Conservation (phyloP, 2,797 vertebrate genomes). For the Chaetophractus vellerosus region DNA sequence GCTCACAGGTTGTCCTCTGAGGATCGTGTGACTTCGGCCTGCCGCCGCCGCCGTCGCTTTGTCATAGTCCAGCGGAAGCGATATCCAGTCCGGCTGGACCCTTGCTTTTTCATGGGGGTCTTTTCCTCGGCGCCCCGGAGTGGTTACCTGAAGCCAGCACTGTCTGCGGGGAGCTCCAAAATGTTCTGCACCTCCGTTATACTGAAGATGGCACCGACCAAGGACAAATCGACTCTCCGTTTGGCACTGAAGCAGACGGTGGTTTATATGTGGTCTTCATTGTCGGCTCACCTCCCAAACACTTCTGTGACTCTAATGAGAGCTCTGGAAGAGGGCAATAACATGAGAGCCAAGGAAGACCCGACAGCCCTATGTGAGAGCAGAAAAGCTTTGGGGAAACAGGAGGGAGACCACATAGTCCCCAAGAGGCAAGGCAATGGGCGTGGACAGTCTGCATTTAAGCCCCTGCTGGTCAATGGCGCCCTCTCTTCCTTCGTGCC, state of each 20-base stretch:
- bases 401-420: slow-evolving; percentile 86
- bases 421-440: slow-evolving; percentile 87
- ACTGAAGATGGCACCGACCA: slow-evolving; percentile 93
- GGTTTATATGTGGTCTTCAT: slow-evolving; percentile 72
- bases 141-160: slow-evolving; percentile 88
- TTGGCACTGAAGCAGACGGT: slow-evolving; percentile 90
- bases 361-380: not conserved
- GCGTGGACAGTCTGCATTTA: not conserved
- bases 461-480: not conserved
- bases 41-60: slow-evolving; percentile 67
- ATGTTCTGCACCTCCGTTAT: slow-evolving; percentile 90
- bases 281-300: slow-evolving; percentile 79
- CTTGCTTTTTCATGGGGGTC: slow-evolving; percentile 87
- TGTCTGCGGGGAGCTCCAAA: slow-evolving; percentile 88
- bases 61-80: slow-evolving; percentile 90
- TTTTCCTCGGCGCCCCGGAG: slow-evolving; percentile 90
- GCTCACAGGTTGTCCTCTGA: slow-evolving; percentile 7
- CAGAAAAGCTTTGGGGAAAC: slow-evolving; percentile 27
- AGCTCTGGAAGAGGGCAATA: slow-evolving; percentile 92
- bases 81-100: slow-evolving; percentile 91
- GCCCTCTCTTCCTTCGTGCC: slow-evolving; percentile 61
- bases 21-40: not conserved
- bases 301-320: slow-evolving; percentile 92
- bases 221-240: slow-evolving; percentile 78
- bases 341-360: slow-evolving; percentile 87